Conservation (phyloP, 2,113 vertebrate species). For the Phalacrocorax brasilianus region DNA sequence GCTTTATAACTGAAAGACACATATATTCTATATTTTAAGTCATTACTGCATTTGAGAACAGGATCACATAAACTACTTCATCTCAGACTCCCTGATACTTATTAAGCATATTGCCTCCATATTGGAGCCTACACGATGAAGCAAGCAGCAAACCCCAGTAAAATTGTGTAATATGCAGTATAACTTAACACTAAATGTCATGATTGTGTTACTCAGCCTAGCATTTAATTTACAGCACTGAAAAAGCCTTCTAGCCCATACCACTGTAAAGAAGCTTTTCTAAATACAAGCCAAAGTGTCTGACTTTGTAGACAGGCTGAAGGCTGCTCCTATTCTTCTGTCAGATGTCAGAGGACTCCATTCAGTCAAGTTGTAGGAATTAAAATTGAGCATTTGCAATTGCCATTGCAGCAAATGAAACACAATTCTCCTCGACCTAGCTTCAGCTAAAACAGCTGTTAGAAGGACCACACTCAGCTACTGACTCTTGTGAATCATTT, state of each 20-base stretch:
- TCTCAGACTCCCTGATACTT: not conserved
- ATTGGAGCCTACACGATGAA: not conserved
- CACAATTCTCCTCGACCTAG: not conserved
- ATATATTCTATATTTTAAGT: not conserved
- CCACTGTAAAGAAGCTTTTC: not conserved
- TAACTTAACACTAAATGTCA: not conserved
- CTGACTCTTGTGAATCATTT: conserved; percentile 30
- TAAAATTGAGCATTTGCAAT: not conserved
- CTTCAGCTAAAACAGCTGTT: not conserved
- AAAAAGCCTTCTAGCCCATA: not conserved
- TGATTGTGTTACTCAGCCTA: not conserved
- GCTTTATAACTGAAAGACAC: not conserved
- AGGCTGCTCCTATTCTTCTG: not conserved
- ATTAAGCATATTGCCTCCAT: not conserved
- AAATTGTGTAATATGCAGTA: not conserved
- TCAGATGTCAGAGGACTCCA: not conserved
- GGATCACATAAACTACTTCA: not conserved
- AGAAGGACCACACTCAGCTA: conserved; percentile 3
- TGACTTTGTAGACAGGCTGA: not conserved
- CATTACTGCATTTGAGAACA: not conserved
- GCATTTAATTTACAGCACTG: not conserved
- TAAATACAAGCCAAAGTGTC: not conserved
- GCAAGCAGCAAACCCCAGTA: not conserved
- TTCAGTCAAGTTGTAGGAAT: not conserved
- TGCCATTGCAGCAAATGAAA: not conserved